Evolutionary conservation across 2,113 vertebrate species (phyloP), one percentile per base, ranked within the genome.

Genomic region (Eretmochelys imbricata): DNA sequence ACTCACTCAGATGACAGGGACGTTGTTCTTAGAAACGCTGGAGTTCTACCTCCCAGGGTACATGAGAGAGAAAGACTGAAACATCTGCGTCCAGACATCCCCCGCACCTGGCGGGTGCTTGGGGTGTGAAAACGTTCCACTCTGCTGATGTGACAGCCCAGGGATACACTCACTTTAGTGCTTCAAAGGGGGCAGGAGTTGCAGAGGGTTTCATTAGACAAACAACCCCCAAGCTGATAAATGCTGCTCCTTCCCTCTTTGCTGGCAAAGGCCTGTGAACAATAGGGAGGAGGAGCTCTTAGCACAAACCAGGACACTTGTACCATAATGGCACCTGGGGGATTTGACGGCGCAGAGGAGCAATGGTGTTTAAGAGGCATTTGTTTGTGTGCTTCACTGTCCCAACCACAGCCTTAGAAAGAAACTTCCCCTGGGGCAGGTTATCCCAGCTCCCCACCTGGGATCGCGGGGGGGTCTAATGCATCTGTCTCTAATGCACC

Each of bases 11-110:
- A 96, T 97, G 97, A 95, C 89, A 91, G 84, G 86, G 20, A 0
- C 90, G 87, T 96, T 95, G 95, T 96, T 95, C 96, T 96, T 94
- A 57, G 93, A 85, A n/a, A 38, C 2, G n/a, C 81, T 75, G 53
- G 2, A 62, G 83, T 92, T 90, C 93, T 94, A 89, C 85, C 91
- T 93, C 94, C 89, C 55, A 0, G 3, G 46, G 87, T 0, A 3
- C 90, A 53, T 46, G 84, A 54, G 62, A 84, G 82, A 53, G 79
- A 84, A 20, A n/a, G 65, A 59, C 27, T 29, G 57, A 59, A 59
- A 59, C 57, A 59, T 59, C 27, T 31, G 57, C 57, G 27, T 25
- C 29, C 87, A 89, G 42, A 72, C 87, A 80, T 76, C 69, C 0
- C 0, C 20, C 87, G 69, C 50, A 82, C 82, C 51, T 27, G 69